These are phyloP conservation scores for Prionace glauca DNA, from an alignment of 2,797 vertebrate species.

Conservation along the genomic window DNA sequence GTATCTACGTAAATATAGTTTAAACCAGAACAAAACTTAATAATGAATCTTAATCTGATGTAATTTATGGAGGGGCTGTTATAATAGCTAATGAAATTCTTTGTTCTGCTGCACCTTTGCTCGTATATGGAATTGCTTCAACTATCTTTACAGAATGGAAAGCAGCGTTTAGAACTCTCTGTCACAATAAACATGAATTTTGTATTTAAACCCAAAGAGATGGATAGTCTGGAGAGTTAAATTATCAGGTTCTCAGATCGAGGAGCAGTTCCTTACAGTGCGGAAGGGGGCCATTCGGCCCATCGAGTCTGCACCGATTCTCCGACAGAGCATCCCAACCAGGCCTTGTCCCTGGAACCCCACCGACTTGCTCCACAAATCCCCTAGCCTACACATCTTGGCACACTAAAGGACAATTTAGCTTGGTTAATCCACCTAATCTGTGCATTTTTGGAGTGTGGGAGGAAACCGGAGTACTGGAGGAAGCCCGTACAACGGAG, in stretches of 20 bases:
- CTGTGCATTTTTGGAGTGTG: too few relatives aligned
- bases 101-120: neutral
- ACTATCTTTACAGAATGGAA: neutral
- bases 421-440: too few relatives aligned
- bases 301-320: too few relatives aligned
- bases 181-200: constrained; percentile 43
- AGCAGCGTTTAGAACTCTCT: neutral
- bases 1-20: too few relatives aligned
- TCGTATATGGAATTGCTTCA: too few relatives aligned
- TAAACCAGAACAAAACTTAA: neutral
- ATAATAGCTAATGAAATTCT: neutral
- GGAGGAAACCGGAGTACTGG: too few relatives aligned
- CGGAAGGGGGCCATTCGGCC: too few relatives aligned
- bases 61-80: neutral
- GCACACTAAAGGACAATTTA: too few relatives aligned
- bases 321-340: too few relatives aligned
- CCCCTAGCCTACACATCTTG: too few relatives aligned
- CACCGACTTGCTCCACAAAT: too few relatives aligned
- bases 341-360: too few relatives aligned
- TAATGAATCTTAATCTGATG: neutral
- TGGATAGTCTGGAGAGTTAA: constrained; percentile 13
- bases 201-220: constrained; percentile 57
- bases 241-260: neutral
- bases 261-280: neutral
- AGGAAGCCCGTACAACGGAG: neutral